These are phyloP conservation scores for Neotoxoptera formosana DNA, from an alignment of 1,140 invertebrate species.

Conservation along the genomic window DNA sequence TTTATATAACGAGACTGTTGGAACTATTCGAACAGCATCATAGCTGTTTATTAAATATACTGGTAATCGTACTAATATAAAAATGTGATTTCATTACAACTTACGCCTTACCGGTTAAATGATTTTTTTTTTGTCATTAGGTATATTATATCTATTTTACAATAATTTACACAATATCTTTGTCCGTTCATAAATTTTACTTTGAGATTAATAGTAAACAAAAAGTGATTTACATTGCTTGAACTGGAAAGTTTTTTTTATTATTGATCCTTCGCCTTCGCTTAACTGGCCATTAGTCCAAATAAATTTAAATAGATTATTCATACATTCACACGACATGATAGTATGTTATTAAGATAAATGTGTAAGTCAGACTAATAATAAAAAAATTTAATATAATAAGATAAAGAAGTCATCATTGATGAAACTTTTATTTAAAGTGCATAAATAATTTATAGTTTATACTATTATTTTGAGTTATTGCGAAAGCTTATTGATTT, in stretches of 20 bases:
- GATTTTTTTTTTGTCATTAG: too few relatives aligned
- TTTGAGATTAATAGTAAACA: neutral
- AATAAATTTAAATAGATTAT: too few relatives aligned
- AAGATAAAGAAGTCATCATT: too few relatives aligned
- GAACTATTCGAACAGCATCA: neutral
- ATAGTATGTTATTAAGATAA: neutral
- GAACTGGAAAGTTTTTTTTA: neutral
- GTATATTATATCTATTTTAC: neutral
- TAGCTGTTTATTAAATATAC: neutral
- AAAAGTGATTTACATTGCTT: neutral
- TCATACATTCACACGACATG: neutral
- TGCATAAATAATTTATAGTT: too few relatives aligned
- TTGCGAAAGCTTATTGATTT: too few relatives aligned
- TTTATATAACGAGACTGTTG: neutral
- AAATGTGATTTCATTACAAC: neutral
- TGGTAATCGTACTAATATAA: neutral
- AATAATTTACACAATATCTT: neutral
- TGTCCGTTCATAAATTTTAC: neutral
- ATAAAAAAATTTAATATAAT: neutral
- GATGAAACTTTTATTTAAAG: too few relatives aligned
- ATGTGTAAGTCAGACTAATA: neutral
- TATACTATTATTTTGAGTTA: too few relatives aligned
- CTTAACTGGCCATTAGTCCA: too few relatives aligned
- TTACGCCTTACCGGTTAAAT: too few relatives aligned
- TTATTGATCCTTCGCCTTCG: neutral